Base-by-base conservation (phyloP, 2,888 invertebrate genomes). In the Agrochola lota region DNA sequence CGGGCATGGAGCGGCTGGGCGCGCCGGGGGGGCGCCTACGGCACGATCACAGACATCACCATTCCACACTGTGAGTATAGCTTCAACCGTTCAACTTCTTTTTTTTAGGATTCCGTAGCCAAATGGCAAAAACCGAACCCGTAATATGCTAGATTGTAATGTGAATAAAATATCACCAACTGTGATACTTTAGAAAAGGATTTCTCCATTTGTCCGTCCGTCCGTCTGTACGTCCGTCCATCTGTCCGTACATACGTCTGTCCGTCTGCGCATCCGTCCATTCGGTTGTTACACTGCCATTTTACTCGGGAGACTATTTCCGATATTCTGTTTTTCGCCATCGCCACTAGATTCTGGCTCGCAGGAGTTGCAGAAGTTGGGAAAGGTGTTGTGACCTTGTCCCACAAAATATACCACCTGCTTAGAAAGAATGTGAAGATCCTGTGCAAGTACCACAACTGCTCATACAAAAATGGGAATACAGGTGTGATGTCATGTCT, bases 1-100 rank as follows among this genome's bases (percentile, higher is more conserved):
- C 97, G 97, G 97, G 97, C 97, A 97, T 97, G 97, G 97, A 97
- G 97, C 97, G 97, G 97, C 97, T 97, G 95, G 97, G 97, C 94
- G 97, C 96, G 95, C 95, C 96, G 94, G 97, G 96, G 95, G 97
- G 97, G 96, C 97, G 97, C 96, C 97, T 95, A 91, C 96, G 96
- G 94, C 97, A 97, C 95, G 96, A 96, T 90, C 96, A 96, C 95
- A 95, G 96, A 89, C 96, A 96, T 90, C 96, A 96, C 93, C 96
- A 96, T 93, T 93, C 96, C 92, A 92, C 96, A 94, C 92, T 96
- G 96, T 96, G 86, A 96, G 96, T 96, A 84, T 88, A 66, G 52
- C 55, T 52, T n/a, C 12, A n/a, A 57, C 12, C 2, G 49, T 15
- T 4, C 15, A 49, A 68, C 6, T 30, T 15, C 2, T 23, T 68